Evolutionary conservation across 1,140 invertebrate species (phyloP), one percentile per base, ranked within the genome.

Genomic region (Euura saliciscinereae): DNA sequence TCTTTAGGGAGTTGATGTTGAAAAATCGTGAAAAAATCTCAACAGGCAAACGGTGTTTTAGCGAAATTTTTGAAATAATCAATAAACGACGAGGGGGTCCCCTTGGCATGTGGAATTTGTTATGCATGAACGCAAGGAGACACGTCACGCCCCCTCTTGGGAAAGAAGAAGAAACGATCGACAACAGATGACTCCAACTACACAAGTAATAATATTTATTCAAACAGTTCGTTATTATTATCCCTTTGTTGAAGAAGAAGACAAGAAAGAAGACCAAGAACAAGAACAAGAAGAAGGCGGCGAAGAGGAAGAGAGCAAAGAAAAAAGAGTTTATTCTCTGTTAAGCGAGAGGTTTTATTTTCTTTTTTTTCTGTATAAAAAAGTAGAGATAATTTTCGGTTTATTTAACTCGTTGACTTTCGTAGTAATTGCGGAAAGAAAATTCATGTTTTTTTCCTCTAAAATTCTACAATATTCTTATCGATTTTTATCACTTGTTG

Each of bases 61-160:
- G 51, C 51, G 51, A 59, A 59, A n/a, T 59, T 11, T 59, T 59
- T 59, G 51, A 59, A 59, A n/a, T 59, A 59, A 59, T 59, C 51
- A n/a, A 11, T 11, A 59, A 59, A 59, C 6, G 10, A 11, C 51
- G 51, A 59, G 80, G 82, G 85, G 84, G 81, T 84, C 84, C 82
- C 85, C 85, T 87, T 86, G 86, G 86, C 85, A 87, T 87, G 86
- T 86, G 86, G 86, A 87, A 87, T 87, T 87, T 87, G 86, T 87
- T 87, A 87, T 87, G 86, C 86, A 87, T 87, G 85, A 84, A 86
- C 77, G 85, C 86, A 86, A 87, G 84, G 85, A 78, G 85, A 83
- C 78, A 76, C 74, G 76, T 79, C 80, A 81, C 85, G 79, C 82
- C 82, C 83, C 85, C 80, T 85, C 74, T 65, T 69, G 72, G 78